phyloP scores from a whole-genome alignment of 2,113 vertebrate species.

The Ptychochromis oligacanthus region DNA sequence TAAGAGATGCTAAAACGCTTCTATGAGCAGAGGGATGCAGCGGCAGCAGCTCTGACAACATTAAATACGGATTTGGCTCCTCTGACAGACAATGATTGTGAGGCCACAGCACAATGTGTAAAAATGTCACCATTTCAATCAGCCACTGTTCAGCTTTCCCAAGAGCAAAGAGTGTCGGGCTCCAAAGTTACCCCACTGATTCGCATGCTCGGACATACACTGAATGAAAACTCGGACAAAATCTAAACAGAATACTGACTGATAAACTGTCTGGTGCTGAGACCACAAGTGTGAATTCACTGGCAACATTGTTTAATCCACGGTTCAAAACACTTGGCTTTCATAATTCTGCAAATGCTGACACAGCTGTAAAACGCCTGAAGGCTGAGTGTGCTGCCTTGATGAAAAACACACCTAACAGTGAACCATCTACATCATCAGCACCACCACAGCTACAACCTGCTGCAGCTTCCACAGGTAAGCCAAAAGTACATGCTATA shows the following conservation, averaged over 20 bases:
- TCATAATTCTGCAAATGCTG: not conserved
- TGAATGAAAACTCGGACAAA: no score
- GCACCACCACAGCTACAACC: not conserved
- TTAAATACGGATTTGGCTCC: not conserved
- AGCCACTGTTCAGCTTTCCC: not conserved
- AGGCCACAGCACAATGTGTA: not conserved
- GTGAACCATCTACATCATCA: not conserved
- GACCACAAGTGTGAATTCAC: not conserved
- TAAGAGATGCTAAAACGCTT: not conserved
- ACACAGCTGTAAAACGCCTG: not conserved
- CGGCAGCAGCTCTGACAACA: not conserved
- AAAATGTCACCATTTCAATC: not conserved
- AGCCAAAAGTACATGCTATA: no score
- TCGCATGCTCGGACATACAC: not conserved
- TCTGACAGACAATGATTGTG: not conserved
- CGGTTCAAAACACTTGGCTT: not conserved
- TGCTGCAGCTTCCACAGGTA: not conserved
- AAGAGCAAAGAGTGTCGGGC: not conserved
- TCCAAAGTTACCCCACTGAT: not conserved
- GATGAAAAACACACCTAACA: not conserved
- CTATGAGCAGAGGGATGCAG: not conserved
- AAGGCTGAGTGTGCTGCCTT: not conserved
- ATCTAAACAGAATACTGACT: not conserved
- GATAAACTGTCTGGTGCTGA: not conserved
- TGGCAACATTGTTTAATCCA: not conserved